These are phyloP conservation scores for Stichopus horrens DNA, from an alignment of 53 echinoderm and acorn worm genomes.

Conservation along the genomic window DNA sequence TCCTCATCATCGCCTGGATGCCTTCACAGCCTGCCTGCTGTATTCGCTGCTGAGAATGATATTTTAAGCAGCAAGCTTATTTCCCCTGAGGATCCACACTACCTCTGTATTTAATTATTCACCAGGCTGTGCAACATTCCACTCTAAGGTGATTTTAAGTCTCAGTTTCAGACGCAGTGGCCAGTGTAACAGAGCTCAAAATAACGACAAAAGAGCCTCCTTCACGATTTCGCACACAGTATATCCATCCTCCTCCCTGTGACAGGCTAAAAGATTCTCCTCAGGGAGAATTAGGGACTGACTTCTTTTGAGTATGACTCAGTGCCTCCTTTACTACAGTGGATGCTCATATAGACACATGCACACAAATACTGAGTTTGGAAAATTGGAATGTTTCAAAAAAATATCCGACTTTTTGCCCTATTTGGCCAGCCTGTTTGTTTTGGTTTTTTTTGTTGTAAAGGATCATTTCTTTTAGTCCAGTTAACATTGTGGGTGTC, in stretches of 20 bases:
- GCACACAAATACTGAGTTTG: background rate
- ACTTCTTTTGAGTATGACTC: background rate
- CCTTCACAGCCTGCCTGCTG: background rate
- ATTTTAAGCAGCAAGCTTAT: background rate
- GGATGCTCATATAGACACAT: background rate
- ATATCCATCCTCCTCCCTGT: background rate
- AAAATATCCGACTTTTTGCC: too few species aligned
- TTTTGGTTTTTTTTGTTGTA: too few species aligned
- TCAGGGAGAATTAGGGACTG: background rate
- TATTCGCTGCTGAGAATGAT: background rate
- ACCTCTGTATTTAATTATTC: conserved; percentile 12
- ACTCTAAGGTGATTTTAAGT: background rate
- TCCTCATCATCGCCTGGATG: background rate
- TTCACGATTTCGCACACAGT: background rate
- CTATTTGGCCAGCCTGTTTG: too few species aligned
- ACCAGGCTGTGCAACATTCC: conserved; percentile 17
- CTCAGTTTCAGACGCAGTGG: background rate
- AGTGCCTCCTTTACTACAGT: background rate
- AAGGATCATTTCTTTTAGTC: too few species aligned
- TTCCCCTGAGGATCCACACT: background rate
- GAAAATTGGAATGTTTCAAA: too few species aligned
- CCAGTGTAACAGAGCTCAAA: background rate
- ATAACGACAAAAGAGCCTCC: background rate
- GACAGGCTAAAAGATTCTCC: background rate
- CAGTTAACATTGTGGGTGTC: too few species aligned